Evolutionary conservation across 2,797 vertebrate species (phyloP), one percentile per base, ranked within the genome.

Genomic region (Tadarida brasiliensis): DNA sequence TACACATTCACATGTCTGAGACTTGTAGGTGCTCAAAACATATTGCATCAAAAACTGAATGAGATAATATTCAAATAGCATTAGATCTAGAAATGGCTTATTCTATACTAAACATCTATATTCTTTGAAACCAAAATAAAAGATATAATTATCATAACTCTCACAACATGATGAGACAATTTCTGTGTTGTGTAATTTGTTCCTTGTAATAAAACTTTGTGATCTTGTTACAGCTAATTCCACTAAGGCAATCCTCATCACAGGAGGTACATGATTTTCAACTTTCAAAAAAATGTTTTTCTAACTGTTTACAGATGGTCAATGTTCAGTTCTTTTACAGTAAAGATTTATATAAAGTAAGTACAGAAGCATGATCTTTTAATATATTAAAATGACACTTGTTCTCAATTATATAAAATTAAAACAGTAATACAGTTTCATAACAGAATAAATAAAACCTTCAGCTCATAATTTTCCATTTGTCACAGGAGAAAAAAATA

Each of bases 311-410:
- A 61, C 90, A 97, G 83, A 96, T 94, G 96, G 94, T 49, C 86
- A 97, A 92, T 86, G 71, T 92, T 98, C 12, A 33, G 73, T 81
- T 97, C 89, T 95, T 94, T 95, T 88, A 90, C 47, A 56, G 56
- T 90, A 87, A 95, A 96, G 33, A 95, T 89, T 95, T 96, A 71
- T 96, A 54, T 96, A 92, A 95, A 96, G 92, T 93, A 96, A 98
- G 59, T 96, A 96, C 57, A 97, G 96, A 97, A 97, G 94, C 93
- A 96, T 94, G 91, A 97, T 97, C 87, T 97, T 96, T 95, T 97
- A 97, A 98, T 91, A 94, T 86, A 97, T 96, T 98, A 96, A 97
- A 96, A 96, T 96, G 20, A 94, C 97, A 97, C 95, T 97, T 97
- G 93, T 94, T 91, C 87, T 98, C 85, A 93, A 78, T 97, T 97